Conservation (phyloP, 2,888 invertebrate species). For the Cheilosia scutellata region DNA sequence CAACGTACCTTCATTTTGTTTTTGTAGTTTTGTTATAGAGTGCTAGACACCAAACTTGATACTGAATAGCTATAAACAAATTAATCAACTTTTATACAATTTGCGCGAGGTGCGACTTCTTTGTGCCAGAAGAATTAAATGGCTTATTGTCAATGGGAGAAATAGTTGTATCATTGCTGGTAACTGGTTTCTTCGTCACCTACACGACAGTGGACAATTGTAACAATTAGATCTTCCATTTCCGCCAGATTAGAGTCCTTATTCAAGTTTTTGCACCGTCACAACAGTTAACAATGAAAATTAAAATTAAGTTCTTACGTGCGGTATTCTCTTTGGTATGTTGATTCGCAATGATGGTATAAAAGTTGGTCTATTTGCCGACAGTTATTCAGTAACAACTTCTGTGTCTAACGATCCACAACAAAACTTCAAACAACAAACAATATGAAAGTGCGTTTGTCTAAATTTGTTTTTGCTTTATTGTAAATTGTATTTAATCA, state of each 20-base stretch:
- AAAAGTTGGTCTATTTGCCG: constrained; percentile 19
- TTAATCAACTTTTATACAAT: constrained; percentile 27
- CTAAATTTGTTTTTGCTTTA: not conserved
- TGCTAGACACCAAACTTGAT: constrained; percentile 6
- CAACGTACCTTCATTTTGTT: constrained; percentile 37
- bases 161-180: constrained; percentile 3
- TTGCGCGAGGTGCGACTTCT: not conserved
- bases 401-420: constrained; percentile 3
- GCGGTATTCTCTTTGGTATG: too few relatives aligned
- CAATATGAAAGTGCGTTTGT: constrained; percentile 24
- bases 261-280: too few relatives aligned
- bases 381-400: constrained; percentile 32
- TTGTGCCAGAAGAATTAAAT: not conserved
- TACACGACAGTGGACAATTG: not conserved
- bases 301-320: too few relatives aligned
- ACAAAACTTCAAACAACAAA: not conserved
- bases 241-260: not conserved
- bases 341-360: constrained; percentile 9
- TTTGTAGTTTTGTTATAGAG: not conserved
- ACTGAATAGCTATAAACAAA: constrained; percentile 20
- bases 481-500: not conserved
- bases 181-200: constrained; percentile 20
- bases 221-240: constrained; percentile 2
- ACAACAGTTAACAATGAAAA: too few relatives aligned
- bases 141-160: not conserved